Percentiles rank a stretch among this genome's conserved stretches.
These are phyloP conservation scores for Rhodeus uyekii DNA, from an alignment of 2,797 vertebrate species.

Conservation along the genomic window DNA sequence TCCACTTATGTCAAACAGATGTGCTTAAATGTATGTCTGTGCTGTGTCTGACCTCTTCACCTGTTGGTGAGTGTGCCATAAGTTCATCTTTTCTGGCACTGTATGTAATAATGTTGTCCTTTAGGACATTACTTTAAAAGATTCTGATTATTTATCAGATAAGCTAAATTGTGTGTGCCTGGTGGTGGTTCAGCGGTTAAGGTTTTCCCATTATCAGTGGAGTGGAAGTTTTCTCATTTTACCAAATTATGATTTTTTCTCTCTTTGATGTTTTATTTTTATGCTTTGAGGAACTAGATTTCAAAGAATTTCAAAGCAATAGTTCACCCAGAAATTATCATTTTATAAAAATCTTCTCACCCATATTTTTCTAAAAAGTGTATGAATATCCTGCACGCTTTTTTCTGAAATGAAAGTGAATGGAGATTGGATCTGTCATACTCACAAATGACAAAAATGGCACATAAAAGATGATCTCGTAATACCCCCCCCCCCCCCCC, in stretches of 20 bases:
- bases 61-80: constrained; percentile 6
- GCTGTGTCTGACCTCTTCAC: constrained; percentile 25
- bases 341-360: background rate
- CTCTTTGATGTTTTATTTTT: background rate
- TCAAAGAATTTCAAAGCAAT: background rate
- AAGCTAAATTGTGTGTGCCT: background rate
- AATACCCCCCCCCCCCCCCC: no score
- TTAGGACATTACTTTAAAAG: constrained; percentile 16
- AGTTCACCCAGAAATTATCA: no score
- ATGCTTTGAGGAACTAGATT: background rate
- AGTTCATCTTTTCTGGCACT: background rate
- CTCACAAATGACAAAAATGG: background rate
- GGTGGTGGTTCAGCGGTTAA: constrained; percentile 13
- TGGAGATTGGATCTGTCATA: background rate
- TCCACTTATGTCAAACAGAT: constrained; percentile 40
- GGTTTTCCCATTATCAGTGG: background rate
- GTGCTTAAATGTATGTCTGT: constrained; percentile 12
- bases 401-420: background rate
- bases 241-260: background rate
- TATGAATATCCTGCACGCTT: background rate
- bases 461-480: background rate
- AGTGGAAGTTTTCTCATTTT: constrained; percentile 3
- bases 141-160: background rate
- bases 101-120: constrained; percentile 13
- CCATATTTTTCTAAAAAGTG: background rate